A percentile compares a stretch with the other conserved stretches of the same genome.
These are phyloP conservation scores for Hirtodrosophila histrioides DNA, from an alignment of 2,888 invertebrate genomes.

Conservation along the genomic window DNA sequence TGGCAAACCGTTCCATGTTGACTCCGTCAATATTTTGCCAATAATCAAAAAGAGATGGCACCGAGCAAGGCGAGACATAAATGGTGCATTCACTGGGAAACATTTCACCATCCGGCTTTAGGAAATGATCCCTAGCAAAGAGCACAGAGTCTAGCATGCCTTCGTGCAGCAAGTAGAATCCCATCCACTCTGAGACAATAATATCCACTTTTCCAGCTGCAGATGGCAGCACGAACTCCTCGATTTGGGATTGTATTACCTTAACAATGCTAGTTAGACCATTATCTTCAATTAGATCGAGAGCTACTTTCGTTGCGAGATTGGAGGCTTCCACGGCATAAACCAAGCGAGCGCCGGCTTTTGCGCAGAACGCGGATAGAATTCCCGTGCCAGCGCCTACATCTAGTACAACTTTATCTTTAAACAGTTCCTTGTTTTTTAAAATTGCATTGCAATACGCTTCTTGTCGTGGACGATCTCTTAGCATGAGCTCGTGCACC, in stretches of 20 bases:
- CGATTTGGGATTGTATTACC: conserved; percentile 84
- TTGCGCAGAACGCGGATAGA: conserved; percentile 94
- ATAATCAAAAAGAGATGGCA: conserved; percentile 88
- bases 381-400: conserved; percentile 95
- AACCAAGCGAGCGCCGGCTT: conserved; percentile 94
- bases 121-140: conserved; percentile 91
- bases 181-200: conserved; percentile 99
- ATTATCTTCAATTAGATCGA: conserved; percentile 89
- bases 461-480: conserved; percentile 90
- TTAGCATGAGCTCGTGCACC: conserved; percentile 92
- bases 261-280: conserved; percentile 88
- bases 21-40: conserved; percentile 94
- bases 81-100: conserved; percentile 89
- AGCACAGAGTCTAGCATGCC: conserved; percentile 97
- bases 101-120: conserved; percentile 89
- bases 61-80: conserved; percentile 85
- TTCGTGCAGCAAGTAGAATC: conserved; percentile 97
- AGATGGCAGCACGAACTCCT: conserved; percentile 87
- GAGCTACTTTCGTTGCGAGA: conserved; percentile 87
- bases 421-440: conserved; percentile 87
- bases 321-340: conserved; percentile 93
- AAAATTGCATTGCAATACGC: conserved; percentile 93
- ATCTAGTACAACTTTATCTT: conserved; percentile 92
- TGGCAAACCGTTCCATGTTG: conserved; percentile 89
- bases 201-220: conserved; percentile 90